Evolutionary conservation across 1,140 invertebrate genomes (phyloP).

Genomic region (Solen grandis): DNA sequence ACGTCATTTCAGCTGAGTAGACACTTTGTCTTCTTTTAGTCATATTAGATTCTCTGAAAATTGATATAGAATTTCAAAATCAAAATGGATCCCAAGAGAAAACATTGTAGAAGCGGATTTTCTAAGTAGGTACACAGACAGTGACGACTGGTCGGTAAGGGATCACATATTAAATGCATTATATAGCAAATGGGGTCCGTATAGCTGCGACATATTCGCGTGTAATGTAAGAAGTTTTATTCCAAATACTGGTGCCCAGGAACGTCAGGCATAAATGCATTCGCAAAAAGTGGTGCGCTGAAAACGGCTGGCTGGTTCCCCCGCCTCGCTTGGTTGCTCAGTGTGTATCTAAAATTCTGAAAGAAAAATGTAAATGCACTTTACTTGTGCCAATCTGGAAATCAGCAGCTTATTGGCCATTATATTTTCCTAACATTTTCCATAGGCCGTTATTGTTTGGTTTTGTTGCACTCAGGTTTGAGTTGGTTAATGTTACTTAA

Average conservation of each 20-base stretch:
- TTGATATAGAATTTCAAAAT: background rate
- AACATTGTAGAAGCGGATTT: background rate
- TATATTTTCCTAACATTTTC: slow-evolving; percentile 1
- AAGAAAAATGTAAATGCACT: slow-evolving; percentile 15
- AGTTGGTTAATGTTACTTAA: background rate
- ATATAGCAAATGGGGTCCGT: background rate
- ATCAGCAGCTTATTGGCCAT: slow-evolving; percentile 31
- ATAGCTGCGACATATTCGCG: background rate
- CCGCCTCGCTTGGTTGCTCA: background rate
- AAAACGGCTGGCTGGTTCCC: slow-evolving; percentile 50
- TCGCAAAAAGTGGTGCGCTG: background rate
- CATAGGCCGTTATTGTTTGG: background rate
- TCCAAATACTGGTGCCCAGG: slow-evolving; percentile 49
- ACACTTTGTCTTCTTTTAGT: no score
- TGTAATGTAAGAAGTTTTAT: slow-evolving; percentile 17
- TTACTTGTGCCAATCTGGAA: slow-evolving; percentile 26
- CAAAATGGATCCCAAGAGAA: background rate
- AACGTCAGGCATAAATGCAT: slow-evolving; percentile 27
- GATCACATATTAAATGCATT: background rate
- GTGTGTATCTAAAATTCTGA: background rate
- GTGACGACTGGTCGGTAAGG: background rate
- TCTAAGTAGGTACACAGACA: background rate
- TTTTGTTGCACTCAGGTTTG: slow-evolving; percentile 20
- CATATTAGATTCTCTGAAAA: background rate
- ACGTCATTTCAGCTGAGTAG: no score